Evolutionary conservation across 35 echinoderm and acorn worm genomes (phyloP).

Genomic region (Lytechinus variegatus): DNA sequence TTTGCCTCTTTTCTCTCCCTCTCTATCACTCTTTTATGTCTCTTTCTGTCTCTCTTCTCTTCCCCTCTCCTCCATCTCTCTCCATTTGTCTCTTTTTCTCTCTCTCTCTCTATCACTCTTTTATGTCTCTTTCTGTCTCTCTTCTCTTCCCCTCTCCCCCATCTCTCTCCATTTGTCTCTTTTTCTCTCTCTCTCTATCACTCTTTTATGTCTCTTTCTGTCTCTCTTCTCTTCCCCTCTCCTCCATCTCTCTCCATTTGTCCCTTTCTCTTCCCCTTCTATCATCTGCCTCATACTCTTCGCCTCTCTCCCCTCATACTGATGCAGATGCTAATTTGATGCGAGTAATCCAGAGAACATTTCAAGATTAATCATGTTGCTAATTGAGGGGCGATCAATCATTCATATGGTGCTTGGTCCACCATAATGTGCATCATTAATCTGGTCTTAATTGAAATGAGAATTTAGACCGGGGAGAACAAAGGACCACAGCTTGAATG

Average conservation of each 20-base stretch:
- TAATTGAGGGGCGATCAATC: background rate
- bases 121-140: background rate
- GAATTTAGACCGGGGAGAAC: background rate
- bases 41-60: background rate
- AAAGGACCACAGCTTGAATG: background rate
- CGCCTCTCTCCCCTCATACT: background rate
- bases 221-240: background rate
- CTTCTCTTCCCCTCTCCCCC: background rate
- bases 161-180: background rate
- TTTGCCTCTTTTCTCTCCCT: background rate
- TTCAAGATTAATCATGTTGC: slow-evolving; percentile 12
- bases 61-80: background rate
- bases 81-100: background rate
- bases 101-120: background rate
- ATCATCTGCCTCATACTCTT: background rate
- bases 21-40: background rate
- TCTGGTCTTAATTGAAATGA: slow-evolving; percentile 12
- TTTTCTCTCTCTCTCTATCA: background rate
- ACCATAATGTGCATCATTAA: background rate
- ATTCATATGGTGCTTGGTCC: background rate
- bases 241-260: background rate
- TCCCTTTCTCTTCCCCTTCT: background rate
- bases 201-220: background rate
- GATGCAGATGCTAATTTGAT: background rate
- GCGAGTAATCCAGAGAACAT: background rate